phyloP scores from a whole-genome alignment of 2,888 invertebrate species.

The Drosophila flavopinicola region DNA sequence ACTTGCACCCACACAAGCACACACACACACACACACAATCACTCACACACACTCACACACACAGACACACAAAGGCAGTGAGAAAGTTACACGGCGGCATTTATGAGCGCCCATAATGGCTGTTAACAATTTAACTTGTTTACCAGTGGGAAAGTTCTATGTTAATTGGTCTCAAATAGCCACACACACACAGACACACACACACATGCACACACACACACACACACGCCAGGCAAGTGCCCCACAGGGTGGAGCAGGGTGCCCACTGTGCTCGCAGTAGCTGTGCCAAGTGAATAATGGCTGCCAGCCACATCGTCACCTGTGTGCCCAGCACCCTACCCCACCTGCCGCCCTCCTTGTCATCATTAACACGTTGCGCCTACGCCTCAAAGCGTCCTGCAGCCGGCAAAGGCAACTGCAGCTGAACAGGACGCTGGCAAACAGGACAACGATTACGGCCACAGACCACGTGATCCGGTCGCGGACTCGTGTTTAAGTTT shows the following conservation, averaged over 20 bases:
- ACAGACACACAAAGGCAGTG: slow-evolving; percentile 11
- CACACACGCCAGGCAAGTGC: slow-evolving; percentile 4
- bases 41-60: slow-evolving; percentile 21
- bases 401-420: slow-evolving; percentile 4
- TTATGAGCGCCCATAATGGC: slow-evolving; percentile 80
- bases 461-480: slow-evolving; percentile 49
- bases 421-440: slow-evolving; percentile 6
- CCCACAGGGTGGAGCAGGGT: neutral
- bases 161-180: slow-evolving; percentile 80
- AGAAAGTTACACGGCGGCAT: slow-evolving; percentile 77
- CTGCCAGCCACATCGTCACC: slow-evolving; percentile 66
- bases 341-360: neutral
- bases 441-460: slow-evolving; percentile 49
- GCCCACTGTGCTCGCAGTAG: slow-evolving; percentile 56
- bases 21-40: slow-evolving; percentile 32
- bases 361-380: slow-evolving; percentile 73
- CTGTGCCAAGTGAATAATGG: slow-evolving; percentile 75
- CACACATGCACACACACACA: slow-evolving; percentile 22
- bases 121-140: slow-evolving; percentile 81
- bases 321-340: slow-evolving; percentile 23
- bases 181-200: slow-evolving; percentile 39
- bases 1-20: slow-evolving; percentile 20
- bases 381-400: slow-evolving; percentile 60
- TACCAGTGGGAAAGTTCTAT: slow-evolving; percentile 81
- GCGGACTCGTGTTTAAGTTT: slow-evolving; percentile 36